Percentiles rank a stretch among this genome's conserved stretches.
These are phyloP conservation scores for Ctenodactylus gundi DNA, from an alignment of 2,113 vertebrate genomes.

Conservation along the genomic window DNA sequence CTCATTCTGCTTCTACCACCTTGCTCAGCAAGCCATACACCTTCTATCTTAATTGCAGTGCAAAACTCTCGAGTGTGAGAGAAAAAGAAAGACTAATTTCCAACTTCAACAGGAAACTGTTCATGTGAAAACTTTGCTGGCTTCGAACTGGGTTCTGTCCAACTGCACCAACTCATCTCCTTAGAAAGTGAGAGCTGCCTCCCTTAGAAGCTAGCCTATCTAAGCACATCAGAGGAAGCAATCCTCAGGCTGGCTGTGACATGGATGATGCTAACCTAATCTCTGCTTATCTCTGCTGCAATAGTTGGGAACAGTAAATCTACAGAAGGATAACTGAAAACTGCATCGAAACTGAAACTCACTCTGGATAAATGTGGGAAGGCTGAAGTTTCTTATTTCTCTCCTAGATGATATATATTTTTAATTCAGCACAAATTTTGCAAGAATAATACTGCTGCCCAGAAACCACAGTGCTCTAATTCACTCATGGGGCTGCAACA, in stretches of 20 bases:
- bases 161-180: neutral
- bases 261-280: neutral
- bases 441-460: constrained; percentile 50
- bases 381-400: constrained; percentile 32
- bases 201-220: neutral
- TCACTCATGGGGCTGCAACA: neutral
- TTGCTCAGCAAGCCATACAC: neutral
- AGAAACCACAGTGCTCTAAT: constrained; percentile 44
- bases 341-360: constrained; percentile 22
- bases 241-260: neutral
- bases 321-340: constrained; percentile 31
- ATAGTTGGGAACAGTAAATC: constrained; percentile 22
- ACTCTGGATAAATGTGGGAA: constrained; percentile 17
- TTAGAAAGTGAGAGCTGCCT: neutral
- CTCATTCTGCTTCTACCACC: neutral
- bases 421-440: constrained; percentile 71
- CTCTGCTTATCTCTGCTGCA: neutral
- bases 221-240: neutral
- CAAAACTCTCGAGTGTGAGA: neutral
- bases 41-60: neutral
- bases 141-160: constrained; percentile 7
- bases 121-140: constrained; percentile 29
- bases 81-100: constrained; percentile 38
- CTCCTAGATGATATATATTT: constrained; percentile 66
- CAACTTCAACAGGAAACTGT: neutral